Conservation (phyloP, 2,888 invertebrate species). For the Syrphus vitripennis region DNA sequence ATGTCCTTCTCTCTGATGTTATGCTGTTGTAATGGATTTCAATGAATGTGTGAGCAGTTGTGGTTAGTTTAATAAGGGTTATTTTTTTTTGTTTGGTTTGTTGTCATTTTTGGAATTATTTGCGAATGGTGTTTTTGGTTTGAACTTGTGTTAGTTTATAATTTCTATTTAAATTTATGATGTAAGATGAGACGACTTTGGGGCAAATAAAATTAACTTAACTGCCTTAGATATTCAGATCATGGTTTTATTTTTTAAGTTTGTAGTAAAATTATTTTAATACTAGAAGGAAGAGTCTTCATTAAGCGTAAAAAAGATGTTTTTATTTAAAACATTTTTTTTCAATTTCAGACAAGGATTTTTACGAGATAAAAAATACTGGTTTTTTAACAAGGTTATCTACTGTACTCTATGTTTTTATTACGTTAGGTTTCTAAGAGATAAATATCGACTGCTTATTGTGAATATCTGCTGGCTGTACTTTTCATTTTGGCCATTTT, state of each 20-base stretch:
- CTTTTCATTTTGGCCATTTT: no score
- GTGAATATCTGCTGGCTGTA: no score
- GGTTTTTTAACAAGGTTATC: no score
- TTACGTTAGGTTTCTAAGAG: no score
- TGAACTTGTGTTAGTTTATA: not conserved
- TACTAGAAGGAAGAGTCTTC: not conserved
- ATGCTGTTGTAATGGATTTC: conserved; percentile 33
- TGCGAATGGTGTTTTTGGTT: not conserved
- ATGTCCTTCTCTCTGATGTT: conserved; percentile 38
- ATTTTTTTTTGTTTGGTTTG: not conserved
- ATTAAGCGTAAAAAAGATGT: not conserved
- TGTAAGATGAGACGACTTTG: conserved; percentile 11
- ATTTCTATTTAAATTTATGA: conserved; percentile 3
- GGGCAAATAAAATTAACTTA: not conserved
- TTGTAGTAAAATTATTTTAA: not conserved
- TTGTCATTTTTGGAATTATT: not conserved
- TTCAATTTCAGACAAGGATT: not conserved
- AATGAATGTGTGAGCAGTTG: conserved; percentile 22
- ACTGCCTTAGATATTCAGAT: not conserved
- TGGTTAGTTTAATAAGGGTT: conserved; percentile 9
- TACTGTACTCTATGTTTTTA: no score
- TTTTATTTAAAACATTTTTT: not conserved
- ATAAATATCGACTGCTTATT: no score
- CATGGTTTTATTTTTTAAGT: not conserved
- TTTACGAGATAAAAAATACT: no score